phyloP scores from a whole-genome alignment of 2,797 vertebrate species.

The Hippocampus kuda region DNA sequence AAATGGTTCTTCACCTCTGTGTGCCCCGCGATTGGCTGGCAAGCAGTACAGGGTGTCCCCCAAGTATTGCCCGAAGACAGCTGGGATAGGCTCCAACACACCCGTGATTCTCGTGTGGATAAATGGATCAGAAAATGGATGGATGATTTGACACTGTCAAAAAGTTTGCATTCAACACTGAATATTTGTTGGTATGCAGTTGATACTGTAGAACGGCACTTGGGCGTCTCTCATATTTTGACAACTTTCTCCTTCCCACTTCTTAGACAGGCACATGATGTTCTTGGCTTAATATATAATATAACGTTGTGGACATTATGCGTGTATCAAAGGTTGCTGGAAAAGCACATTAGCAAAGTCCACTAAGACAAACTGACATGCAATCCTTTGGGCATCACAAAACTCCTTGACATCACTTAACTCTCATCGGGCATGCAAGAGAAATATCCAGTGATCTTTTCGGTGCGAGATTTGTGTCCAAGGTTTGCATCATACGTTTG shows the following conservation, averaged over 20 bases:
- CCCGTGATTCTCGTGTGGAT: too few relatives aligned
- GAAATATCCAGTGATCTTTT: conserved; percentile 28
- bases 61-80: too few relatives aligned
- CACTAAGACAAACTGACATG: conserved; percentile 11
- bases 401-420: conserved; percentile 56
- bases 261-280: not conserved
- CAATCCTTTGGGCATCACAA: conserved; percentile 23
- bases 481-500: conserved; percentile 57
- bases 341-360: not conserved
- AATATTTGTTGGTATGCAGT: not conserved
- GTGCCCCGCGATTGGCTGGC: too few relatives aligned
- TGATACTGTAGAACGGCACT: not conserved
- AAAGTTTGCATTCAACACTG: not conserved
- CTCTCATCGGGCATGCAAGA: conserved; percentile 31
- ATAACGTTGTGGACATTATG: not conserved
- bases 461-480: conserved; percentile 44
- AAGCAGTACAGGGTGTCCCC: too few relatives aligned
- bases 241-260: too few relatives aligned
- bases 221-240: not conserved
- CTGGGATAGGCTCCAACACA: too few relatives aligned
- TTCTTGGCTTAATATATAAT: not conserved
- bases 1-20: too few relatives aligned
- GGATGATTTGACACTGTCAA: not conserved
- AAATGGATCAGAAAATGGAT: too few relatives aligned
- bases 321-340: not conserved